Base-by-base conservation (phyloP, 2,797 vertebrate genomes). In the Gymnodraco acuticeps region DNA sequence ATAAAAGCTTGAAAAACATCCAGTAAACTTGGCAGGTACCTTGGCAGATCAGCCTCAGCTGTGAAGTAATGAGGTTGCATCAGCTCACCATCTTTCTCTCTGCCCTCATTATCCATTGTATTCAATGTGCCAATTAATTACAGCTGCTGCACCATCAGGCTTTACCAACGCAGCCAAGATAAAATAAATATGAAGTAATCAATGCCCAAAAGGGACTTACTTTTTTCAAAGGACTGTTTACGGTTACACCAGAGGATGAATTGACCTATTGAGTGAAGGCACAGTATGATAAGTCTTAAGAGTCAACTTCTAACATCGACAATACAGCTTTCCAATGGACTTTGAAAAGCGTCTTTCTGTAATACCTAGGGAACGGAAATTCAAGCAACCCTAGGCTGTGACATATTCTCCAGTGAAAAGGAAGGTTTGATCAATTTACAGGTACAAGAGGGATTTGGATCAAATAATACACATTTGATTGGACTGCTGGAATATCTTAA, bases 51-150 rank as follows among this genome's bases (percentile, higher is more conserved):
- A 84, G 69, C 81, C 83, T 62, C 78, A 84, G 53, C 83, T 69
- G 75, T 56, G 78, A 82, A 81, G 72, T 89, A 88, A 90, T 83
- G 87, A 87, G 82, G 77, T 80, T 81, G 83, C 77, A 88, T 89
- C 81, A 68, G 74, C 76, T 42, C 60, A 85, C 71, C 69, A 82
- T 82, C 85, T 82, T 83, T 80, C 83, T 84, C 65, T 77, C 19
- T 70, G 63, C 78, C 73, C 78, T 88, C 80, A 81, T 89, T 86
- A 85, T 77, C 71, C 65, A 45, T 87, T 85, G 82, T 78, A 76
- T 78, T 83, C 81, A 90, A 87, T 84, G 70, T 83, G 77, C 78
- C 83, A 81, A 77, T 81, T 87, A 79, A 82, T 82, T 87, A 77
- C 71, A 86, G 73, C 76, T 77, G 82, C 70, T 85, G 55, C 75